These are phyloP conservation scores for Encarsia formosa DNA, from an alignment of 2,888 invertebrate species.

Conservation along the genomic window DNA sequence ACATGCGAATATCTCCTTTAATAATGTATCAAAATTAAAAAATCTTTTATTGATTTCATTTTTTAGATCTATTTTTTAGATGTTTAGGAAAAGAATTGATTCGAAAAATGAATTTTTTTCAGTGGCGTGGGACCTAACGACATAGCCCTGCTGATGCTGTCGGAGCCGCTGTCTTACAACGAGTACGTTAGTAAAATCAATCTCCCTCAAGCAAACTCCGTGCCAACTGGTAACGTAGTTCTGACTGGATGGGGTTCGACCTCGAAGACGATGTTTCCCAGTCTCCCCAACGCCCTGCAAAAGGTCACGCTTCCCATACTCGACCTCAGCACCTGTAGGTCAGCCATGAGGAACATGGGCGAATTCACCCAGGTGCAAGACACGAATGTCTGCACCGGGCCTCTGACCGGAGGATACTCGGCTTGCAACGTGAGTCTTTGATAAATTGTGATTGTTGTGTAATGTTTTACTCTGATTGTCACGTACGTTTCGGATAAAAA, in stretches of 20 bases:
- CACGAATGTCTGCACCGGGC: slow-evolving; percentile 39
- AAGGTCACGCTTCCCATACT: slow-evolving; percentile 38
- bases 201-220: slow-evolving; percentile 43
- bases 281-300: slow-evolving; percentile 42
- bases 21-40: no score
- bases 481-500: neutral
- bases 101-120: slow-evolving; percentile 15
- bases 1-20: no score
- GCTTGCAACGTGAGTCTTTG: slow-evolving; percentile 25
- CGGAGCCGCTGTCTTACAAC: slow-evolving; percentile 39
- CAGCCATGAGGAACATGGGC: slow-evolving; percentile 27
- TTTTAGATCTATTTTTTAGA: no score
- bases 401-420: slow-evolving; percentile 26
- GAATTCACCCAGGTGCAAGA: slow-evolving; percentile 33
- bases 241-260: slow-evolving; percentile 55
- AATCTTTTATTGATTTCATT: no score
- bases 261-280: slow-evolving; percentile 27
- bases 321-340: slow-evolving; percentile 33
- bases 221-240: slow-evolving; percentile 40
- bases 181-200: slow-evolving; percentile 43
- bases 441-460: no score
- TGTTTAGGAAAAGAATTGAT: neutral
- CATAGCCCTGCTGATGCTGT: slow-evolving; percentile 54
- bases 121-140: slow-evolving; percentile 51
- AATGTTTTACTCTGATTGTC: neutral